These are phyloP conservation scores for Epizoanthus ramosus DNA, from an alignment of 92 coral and sea anemone genomes.

Conservation along the genomic window DNA sequence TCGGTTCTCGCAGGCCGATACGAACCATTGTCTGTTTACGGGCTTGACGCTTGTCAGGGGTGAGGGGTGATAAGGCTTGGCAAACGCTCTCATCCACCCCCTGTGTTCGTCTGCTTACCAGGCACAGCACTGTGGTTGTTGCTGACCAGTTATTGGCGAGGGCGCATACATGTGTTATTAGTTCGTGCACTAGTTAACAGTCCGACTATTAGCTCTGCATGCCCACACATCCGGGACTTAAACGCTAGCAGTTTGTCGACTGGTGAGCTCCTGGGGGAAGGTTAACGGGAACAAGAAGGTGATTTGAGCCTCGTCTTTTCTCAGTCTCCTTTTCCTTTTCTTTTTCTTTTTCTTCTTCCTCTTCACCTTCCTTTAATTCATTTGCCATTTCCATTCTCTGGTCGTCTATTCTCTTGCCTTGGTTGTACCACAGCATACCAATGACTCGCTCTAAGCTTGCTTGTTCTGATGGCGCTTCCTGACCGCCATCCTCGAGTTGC, in stretches of 20 bases:
- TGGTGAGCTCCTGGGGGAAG: conserved; percentile 34
- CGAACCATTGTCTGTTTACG: conserved; percentile 35
- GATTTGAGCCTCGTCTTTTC: conserved; percentile 40
- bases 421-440: conserved; percentile 90
- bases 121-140: conserved; percentile 8
- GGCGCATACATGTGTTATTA: conserved; percentile 31
- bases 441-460: conserved; percentile 71
- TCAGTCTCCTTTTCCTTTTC: conserved; percentile 46
- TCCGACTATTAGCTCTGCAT: background rate
- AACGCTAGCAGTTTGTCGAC: conserved; percentile 34
- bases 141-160: conserved; percentile 18
- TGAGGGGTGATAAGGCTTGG: conserved; percentile 9
- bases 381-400: conserved; percentile 48
- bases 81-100: conserved; percentile 14
- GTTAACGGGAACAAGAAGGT: conserved; percentile 25
- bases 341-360: conserved; percentile 27
- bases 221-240: background rate
- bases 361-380: conserved; percentile 49
- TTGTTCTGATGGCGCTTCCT: conserved; percentile 40
- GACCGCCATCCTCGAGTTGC: conserved; percentile 63
- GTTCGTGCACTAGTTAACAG: conserved; percentile 37
- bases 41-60: conserved; percentile 33
- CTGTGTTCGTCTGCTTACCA: conserved; percentile 7
- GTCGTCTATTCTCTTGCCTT: conserved; percentile 64
- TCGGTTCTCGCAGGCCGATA: conserved; percentile 26